phyloP scores from a whole-genome alignment of 2,888 invertebrate species.

The Dynastes hyllus region DNA sequence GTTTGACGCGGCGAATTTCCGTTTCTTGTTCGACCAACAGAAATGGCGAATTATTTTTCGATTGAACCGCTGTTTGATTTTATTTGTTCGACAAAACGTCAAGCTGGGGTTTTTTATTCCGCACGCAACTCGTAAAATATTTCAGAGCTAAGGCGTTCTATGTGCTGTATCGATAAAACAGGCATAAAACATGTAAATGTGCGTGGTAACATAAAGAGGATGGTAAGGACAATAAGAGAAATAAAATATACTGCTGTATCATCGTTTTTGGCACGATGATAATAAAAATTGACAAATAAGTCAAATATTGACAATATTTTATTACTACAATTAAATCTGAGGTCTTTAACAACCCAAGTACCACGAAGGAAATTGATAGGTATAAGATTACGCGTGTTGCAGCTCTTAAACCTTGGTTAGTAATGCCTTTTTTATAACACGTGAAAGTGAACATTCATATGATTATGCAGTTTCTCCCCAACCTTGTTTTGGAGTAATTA shows the following conservation, averaged over 20 bases:
- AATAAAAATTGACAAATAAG: slow-evolving; percentile 12
- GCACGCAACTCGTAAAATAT: slow-evolving; percentile 30
- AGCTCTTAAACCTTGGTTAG: too few relatives aligned
- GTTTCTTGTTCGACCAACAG: slow-evolving; percentile 19
- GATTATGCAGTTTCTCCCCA: too few relatives aligned
- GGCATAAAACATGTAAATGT: slow-evolving; percentile 30
- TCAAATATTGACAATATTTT: neutral
- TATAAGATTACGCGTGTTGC: too few relatives aligned
- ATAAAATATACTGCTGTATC: neutral
- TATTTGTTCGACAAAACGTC: slow-evolving; percentile 42
- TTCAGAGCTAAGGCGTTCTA: slow-evolving; percentile 3
- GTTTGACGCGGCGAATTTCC: slow-evolving; percentile 43
- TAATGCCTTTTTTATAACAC: too few relatives aligned
- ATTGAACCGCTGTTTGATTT: slow-evolving; percentile 45
- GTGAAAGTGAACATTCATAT: too few relatives aligned
- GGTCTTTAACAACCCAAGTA: too few relatives aligned
- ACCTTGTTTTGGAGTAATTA: too few relatives aligned
- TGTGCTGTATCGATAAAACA: slow-evolving; percentile 29
- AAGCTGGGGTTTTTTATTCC: slow-evolving; percentile 34
- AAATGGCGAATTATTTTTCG: slow-evolving; percentile 40
- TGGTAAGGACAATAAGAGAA: neutral
- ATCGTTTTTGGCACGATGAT: neutral
- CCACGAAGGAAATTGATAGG: too few relatives aligned
- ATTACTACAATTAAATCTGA: neutral
- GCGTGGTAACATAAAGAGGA: slow-evolving; percentile 3